Conservation (phyloP, 35 echinoderm and acorn worm genomes). For the Lytechinus pictus region DNA sequence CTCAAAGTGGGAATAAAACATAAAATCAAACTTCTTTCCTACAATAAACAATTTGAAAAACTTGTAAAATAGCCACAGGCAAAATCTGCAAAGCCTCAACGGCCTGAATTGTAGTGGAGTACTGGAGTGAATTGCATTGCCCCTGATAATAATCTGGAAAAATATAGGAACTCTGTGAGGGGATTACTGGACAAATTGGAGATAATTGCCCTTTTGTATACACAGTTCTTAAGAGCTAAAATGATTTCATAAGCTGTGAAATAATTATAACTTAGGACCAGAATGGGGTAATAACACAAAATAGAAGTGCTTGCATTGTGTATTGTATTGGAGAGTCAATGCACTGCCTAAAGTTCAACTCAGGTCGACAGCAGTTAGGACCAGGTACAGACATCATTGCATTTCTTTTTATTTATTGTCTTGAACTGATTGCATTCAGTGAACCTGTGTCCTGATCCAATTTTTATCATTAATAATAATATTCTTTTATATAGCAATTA, state of each 20-base stretch:
- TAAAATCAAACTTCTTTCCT: background rate
- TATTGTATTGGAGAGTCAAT: background rate
- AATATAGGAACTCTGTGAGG: background rate
- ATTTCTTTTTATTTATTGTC: too few relatives aligned
- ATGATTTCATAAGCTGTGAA: background rate
- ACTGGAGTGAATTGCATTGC: background rate
- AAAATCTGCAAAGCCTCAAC: background rate
- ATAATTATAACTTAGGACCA: background rate
- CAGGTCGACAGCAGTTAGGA: background rate
- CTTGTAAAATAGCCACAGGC: background rate
- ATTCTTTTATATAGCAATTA: too few relatives aligned
- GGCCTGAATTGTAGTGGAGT: background rate
- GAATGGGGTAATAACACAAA: background rate
- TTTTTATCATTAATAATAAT: too few relatives aligned
- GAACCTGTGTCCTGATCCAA: too few relatives aligned
- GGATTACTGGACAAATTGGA: slow-evolving; percentile 2
- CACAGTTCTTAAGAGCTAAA: background rate
- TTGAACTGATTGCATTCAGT: too few relatives aligned
- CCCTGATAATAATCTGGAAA: background rate
- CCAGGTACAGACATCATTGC: background rate
- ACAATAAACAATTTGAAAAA: background rate
- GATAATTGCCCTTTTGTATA: slow-evolving; percentile 2
- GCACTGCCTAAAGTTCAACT: background rate
- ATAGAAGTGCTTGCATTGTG: background rate
- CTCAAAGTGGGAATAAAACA: background rate